A percentile compares a stretch with the other conserved stretches of the same genome.
Conservation (phyloP, 2,113 vertebrate genomes). For the Setophaga petechia region DNA sequence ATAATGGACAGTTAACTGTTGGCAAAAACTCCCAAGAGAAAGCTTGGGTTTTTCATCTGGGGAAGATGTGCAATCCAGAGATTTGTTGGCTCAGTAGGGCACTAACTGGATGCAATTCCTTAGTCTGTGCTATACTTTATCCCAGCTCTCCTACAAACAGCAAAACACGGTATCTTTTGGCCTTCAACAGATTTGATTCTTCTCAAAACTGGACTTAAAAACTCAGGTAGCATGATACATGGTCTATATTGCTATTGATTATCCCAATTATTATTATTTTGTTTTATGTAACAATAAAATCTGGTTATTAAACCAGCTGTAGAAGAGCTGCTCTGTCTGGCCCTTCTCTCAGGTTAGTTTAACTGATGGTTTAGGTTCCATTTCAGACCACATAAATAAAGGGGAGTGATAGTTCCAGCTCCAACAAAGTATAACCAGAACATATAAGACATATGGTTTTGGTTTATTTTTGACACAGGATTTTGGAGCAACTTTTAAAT, state of each 20-base stretch:
- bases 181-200: not conserved
- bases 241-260: not conserved
- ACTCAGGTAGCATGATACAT: not conserved
- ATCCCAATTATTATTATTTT: not conserved
- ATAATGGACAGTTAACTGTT: not conserved
- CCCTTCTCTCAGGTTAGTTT: not conserved
- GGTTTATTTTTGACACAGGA: not conserved
- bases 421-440: not conserved
- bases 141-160: no score
- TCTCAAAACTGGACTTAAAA: not conserved
- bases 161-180: not conserved
- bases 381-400: not conserved
- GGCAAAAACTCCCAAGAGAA: not conserved
- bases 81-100: not conserved
- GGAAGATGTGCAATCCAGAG: not conserved
- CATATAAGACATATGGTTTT: rapidly evolving
- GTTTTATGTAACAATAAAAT: not conserved
- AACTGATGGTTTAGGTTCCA: not conserved
- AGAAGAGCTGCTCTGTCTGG: not conserved
- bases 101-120: not conserved
- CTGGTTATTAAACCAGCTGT: not conserved
- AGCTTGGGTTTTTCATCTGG: not conserved
- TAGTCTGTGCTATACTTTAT: not conserved
- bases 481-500: not conserved
- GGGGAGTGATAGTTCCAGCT: not conserved